Base-by-base conservation (phyloP, 2,888 invertebrate genomes). In the Ochropacha duplaris region DNA sequence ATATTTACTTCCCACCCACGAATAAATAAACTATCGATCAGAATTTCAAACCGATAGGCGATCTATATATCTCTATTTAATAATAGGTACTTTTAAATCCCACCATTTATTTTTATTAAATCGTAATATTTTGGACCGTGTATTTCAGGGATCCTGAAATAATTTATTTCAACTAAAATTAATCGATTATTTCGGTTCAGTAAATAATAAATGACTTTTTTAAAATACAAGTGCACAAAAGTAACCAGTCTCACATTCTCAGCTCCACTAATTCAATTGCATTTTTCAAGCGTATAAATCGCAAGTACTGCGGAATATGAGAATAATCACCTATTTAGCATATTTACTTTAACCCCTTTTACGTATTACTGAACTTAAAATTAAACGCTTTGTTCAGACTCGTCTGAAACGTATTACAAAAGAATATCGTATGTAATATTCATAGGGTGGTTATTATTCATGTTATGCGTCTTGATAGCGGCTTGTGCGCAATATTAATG, bases 341-440 rank as follows among this genome's bases (percentile, higher is more conserved):
- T 81, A 79, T 78, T 76, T 44, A 19, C 44, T 44, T 44, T 74
- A 66, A 60, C 58, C 60, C 67, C 67, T 69, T 62, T 69, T 66
- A 63, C 66, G 67, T 73, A 16, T 74, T 71, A 65, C 70, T 70
- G 63, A 69, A 61, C 68, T 66, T 69, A 66, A 61, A 57, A 54
- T 50, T 49, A 57, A 55, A 56, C 52, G 58, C 39, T 57, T 55
- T 57, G 56, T 59, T 54, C 54, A 50, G 44, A 49, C 54, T 54
- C 50, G 59, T 56, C 57, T 60, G 61, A 52, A 58, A 31, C 36
- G 55, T 31, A 22, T 49, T 63, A 74, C 73, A 81, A 81, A 80
- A 78, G 76, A 77, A 80, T 71, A 60, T 51, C 66, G 61, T 68
- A 75, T 76, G 76, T 71, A 72, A 78, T 78, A 81, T 83, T 81